Base-by-base conservation (phyloP, 2,797 vertebrate genomes). In the Catostomus latipinnis region DNA sequence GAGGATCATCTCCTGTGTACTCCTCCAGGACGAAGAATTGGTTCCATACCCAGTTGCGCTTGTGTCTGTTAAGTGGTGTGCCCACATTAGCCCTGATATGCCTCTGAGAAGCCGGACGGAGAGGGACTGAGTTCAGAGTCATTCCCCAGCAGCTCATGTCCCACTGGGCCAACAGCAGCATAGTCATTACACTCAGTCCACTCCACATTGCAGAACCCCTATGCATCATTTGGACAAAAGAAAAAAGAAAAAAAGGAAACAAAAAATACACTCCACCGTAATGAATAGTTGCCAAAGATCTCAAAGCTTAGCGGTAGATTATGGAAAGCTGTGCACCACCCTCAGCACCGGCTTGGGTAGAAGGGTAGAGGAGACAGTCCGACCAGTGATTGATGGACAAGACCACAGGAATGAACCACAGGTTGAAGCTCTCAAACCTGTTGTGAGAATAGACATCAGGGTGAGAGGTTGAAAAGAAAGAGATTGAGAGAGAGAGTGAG, bases 1-100 rank as follows among this genome's bases (percentile, higher is more conserved):
- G 94, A 7, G 96, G 96, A 71, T 97, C 96, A 0, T 95, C 95
- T 76, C 96, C 96, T 8, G 94, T 95, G 88, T 95, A 96, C 88
- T 98, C 97, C 90, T 98, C 97, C 91, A 98, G 91, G 46, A 98
- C 95, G 61, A 98, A 98, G 93, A 98, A 98, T 54, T 98, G 97
- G 89, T 98, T 98, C 97, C 97, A 98, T 73, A 98, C 97, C 97
- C 97, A 98, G 93, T 96, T 97, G 83, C 96, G 95, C 86, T 95
- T 97, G 49, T 92, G 91, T 88, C 94, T 92, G 16, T 78, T 77
- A 18, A 73, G 74, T 0, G 89, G 85, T 72, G 86, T 87, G 8
- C 53, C 75, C 54, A 72, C 45, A 50, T 60, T 60, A 10, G 58
- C 52, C 60, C 85, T 91, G 89, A 53, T 90, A 86, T 70, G 68